Conservation (phyloP, 2,797 vertebrate species). For the Acestrorhynchus altus region DNA sequence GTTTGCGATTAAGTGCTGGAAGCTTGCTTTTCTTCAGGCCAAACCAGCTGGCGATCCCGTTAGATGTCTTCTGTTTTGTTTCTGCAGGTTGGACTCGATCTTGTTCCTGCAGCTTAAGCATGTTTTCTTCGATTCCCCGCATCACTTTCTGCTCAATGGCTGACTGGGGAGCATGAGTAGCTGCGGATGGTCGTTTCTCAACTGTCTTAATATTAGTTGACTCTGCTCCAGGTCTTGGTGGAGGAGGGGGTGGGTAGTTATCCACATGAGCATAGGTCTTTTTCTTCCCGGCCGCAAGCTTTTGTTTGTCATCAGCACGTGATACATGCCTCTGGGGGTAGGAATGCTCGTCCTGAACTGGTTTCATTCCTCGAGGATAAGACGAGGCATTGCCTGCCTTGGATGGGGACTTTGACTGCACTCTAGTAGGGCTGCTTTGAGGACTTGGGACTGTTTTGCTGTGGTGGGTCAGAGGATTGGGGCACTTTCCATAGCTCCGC, state of each 20-base stretch:
- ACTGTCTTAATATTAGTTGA: conserved; percentile 71
- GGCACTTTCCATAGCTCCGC: conserved; percentile 83
- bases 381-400: conserved; percentile 75
- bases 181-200: conserved; percentile 58
- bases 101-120: conserved; percentile 90
- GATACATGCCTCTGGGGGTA: conserved; percentile 79
- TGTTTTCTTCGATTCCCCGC: conserved; percentile 96
- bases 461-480: conserved; percentile 76
- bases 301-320: conserved; percentile 79
- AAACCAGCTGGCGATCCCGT: conserved; percentile 94
- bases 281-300: conserved; percentile 77
- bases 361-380: conserved; percentile 68
- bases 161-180: conserved; percentile 74
- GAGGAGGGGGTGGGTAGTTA: conserved; percentile 73
- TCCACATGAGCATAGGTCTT: conserved; percentile 74
- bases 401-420: conserved; percentile 88
- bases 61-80: conserved; percentile 87
- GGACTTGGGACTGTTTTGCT: conserved; percentile 73
- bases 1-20: conserved; percentile 88
- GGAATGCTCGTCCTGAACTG: conserved; percentile 70
- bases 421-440: conserved; percentile 86
- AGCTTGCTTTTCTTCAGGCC: conserved; percentile 94
- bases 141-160: conserved; percentile 98
- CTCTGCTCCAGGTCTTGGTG: conserved; percentile 69
- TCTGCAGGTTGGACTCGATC: conserved; percentile 78